Evolutionary conservation across 2,113 vertebrate genomes (phyloP), one percentile per base, ranked within the genome.

Genomic region (Rhinoptilus africanus): DNA sequence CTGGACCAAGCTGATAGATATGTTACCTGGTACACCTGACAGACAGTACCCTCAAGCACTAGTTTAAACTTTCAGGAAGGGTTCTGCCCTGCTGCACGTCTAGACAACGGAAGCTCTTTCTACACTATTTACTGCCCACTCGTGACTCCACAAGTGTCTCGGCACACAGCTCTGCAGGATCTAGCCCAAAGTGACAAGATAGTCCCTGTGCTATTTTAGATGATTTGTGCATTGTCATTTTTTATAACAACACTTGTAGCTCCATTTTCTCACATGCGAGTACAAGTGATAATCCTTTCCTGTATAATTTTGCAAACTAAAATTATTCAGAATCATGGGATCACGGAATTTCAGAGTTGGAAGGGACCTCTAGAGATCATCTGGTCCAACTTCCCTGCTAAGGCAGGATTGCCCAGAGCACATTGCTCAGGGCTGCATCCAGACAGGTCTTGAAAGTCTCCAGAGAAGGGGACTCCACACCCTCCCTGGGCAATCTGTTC

Each of bases 251-350:
- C 84, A 88, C 62, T 92, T 83, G 87, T 75, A 88, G 60, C 71
- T 91, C 66, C 63, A 21, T 89, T 82, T 95, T 59, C 71, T 83
- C 62, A 91, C 91, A 73, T 63, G 66, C 56, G 72, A 96, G 48
- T 67, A 14, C 41, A 92, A 91, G 80, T 56, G 71, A 82, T 82
- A 84, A 95, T 82, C 53, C 74, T 95, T 91, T 91, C 53, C 74
- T 68, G 45, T 69, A 72, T 47, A 89, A 92, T 92, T 97, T 85
- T 95, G 67, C 87, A 96, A 88, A 95, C 73, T 66, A 77, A 94
- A 96, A 91, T 97, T 95, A 96, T 94, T 96, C 95, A 93, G 41
- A 41, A 41, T 41, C 41, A 41, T 41, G 41, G 41, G 13, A 41
- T 41, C 41, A 41, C 41, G 41, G 41, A 41, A 41, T 41, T 41